A percentile compares a stretch with the other conserved stretches of the same genome.
These are phyloP conservation scores for Parelbella ahira DNA, from an alignment of 2,888 invertebrate species.

Conservation along the genomic window DNA sequence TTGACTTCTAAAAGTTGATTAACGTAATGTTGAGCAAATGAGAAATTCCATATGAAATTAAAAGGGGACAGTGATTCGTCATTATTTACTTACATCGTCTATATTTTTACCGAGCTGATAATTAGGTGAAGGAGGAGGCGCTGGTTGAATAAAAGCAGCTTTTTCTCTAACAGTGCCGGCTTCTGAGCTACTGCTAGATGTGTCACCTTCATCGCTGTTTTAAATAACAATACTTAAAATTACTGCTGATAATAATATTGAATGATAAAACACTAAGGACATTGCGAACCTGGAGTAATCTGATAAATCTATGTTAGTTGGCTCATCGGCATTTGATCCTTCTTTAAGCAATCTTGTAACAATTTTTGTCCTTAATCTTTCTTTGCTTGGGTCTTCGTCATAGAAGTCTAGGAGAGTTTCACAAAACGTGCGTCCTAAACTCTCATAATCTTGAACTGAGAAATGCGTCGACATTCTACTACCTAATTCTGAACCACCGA, in stretches of 20 bases:
- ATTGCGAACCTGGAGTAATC: constrained; percentile 89
- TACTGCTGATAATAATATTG: too few species aligned
- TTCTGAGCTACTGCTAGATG: constrained; percentile 86
- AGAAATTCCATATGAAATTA: too few species aligned
- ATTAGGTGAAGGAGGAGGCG: constrained; percentile 87
- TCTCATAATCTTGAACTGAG: constrained; percentile 82
- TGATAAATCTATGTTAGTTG: constrained; percentile 90
- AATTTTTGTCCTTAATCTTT: constrained; percentile 89
- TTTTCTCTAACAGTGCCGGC: constrained; percentile 80
- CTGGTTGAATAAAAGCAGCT: constrained; percentile 64
- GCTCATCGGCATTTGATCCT: constrained; percentile 94
- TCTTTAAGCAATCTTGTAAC: constrained; percentile 88
- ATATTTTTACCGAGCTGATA: constrained; percentile 64
- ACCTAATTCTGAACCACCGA: constrained; percentile 93
- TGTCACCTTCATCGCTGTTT: constrained; percentile 88
- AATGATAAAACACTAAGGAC: too few species aligned
- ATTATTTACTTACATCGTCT: constrained; percentile 44
- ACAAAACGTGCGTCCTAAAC: constrained; percentile 94
- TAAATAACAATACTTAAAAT: too few species aligned
- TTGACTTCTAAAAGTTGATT: constrained; percentile 50
- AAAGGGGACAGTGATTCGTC: background rate
- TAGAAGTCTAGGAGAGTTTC: constrained; percentile 95
- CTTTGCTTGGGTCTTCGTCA: constrained; percentile 92
- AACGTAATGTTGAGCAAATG: too few species aligned
- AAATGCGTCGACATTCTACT: constrained; percentile 92